Evolutionary conservation across 2,888 invertebrate genomes (phyloP).

Genomic region (Limenitis camilla): DNA sequence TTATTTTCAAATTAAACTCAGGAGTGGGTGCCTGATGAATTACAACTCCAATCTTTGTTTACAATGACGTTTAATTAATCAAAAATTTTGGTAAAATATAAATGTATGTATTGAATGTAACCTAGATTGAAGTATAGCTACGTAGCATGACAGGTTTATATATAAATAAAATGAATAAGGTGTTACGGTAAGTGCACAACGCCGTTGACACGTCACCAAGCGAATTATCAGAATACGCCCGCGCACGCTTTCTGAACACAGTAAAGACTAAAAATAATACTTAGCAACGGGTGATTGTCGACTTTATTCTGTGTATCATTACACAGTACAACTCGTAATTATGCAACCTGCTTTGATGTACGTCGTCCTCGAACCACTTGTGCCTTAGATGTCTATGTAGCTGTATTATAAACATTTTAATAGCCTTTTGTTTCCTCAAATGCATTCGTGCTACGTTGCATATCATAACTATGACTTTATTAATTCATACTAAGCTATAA

Average conservation of each 20-base stretch:
- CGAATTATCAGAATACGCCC: constrained; percentile 61
- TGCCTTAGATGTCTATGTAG: too few species aligned
- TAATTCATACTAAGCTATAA: too few species aligned
- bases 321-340: constrained; percentile 20
- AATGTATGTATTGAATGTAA: not conserved
- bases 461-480: too few species aligned
- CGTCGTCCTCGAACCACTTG: not conserved
- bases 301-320: constrained; percentile 25
- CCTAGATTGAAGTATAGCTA: not conserved
- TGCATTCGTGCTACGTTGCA: too few species aligned
- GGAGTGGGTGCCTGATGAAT: constrained; percentile 33
- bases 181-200: constrained; percentile 48
- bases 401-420: too few species aligned
- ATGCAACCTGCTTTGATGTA: constrained; percentile 1
- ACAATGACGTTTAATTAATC: constrained; percentile 17
- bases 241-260: constrained; percentile 71
- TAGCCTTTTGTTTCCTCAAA: too few species aligned
- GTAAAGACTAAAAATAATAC: constrained; percentile 59
- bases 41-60: constrained; percentile 28
- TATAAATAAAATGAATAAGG: constrained; percentile 29
- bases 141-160: not conserved
- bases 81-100: not conserved
- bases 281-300: constrained; percentile 44
- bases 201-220: constrained; percentile 43
- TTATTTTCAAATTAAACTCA: constrained; percentile 36